These are phyloP conservation scores for Bungarus multicinctus DNA, from an alignment of 2,113 vertebrate species.

Conservation along the genomic window DNA sequence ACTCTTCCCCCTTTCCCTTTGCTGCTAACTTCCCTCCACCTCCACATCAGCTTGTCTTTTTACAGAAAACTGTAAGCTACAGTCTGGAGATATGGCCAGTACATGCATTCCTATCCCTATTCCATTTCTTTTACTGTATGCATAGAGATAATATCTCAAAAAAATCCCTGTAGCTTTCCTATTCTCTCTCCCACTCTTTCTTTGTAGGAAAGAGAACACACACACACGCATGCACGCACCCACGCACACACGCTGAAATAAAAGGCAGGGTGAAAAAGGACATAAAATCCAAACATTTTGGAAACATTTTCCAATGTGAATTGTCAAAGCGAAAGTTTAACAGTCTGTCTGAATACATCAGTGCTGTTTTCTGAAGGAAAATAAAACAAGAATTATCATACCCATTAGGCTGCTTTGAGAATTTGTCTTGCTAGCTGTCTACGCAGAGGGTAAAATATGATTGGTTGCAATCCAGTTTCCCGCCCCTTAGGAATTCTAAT, in stretches of 20 bases:
- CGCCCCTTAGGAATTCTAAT: slow-evolving; percentile 2
- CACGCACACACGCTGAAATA: not conserved
- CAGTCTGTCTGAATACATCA: not conserved
- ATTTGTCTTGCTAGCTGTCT: not conserved
- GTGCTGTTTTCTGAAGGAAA: not conserved
- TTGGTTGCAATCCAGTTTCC: not conserved
- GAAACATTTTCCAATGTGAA: not conserved
- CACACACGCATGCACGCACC: not conserved
- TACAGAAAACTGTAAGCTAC: not conserved
- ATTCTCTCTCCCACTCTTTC: not conserved
- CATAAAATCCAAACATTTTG: not conserved
- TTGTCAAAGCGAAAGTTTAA: not conserved
- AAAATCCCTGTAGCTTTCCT: not conserved
- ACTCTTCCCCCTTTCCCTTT: not conserved
- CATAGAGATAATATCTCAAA: not conserved
- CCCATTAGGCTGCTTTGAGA: not conserved
- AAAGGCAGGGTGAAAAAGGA: not conserved
- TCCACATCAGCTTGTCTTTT: not conserved
- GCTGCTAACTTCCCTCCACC: not conserved
- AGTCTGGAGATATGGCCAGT: not conserved
- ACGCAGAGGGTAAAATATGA: accelerated
- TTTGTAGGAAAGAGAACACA: not conserved
- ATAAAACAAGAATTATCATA: slow-evolving; percentile 17
- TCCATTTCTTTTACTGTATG: not conserved
- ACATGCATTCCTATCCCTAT: not conserved